Base-by-base conservation (phyloP, 1,140 invertebrate genomes). In the Stratiolaelaps scimitus region DNA sequence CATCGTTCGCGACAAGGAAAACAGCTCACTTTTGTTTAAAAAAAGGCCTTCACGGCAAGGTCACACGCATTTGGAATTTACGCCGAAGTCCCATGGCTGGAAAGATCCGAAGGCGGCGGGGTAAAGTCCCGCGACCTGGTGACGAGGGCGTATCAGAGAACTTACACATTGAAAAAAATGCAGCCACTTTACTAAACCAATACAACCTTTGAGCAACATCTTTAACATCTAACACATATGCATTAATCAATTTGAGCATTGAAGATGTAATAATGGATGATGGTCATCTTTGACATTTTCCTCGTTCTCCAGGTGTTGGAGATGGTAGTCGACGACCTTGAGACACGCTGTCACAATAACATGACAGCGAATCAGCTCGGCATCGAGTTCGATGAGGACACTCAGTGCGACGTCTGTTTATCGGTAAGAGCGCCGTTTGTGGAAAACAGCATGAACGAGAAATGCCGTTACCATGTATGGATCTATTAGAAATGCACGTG, bases 351-450 rank as follows among this genome's bases (percentile, higher is more conserved):
- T 60, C 67, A 65, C 46, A 46, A n/a, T 13, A 71, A 69, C 65
- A 69, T 71, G 29, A 71, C 71, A 20, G 66, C 56, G 2, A 70
- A 68, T 19, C 65, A 90, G 53, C 81, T 95, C 40, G 92, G 91
- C 43, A 92, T 96, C 69, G 92, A 97, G 75, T 96, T 89, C 77
- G 93, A 98, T 77, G 94, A 97, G 77, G 94, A 96, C 80, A 90
- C 95, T 65, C 92, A 96, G 69, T 98, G 94, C 78, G 92, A 97
- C 78, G 92, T 98, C 56, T 98, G 94, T 77, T 83, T 90, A 77
- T 95, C 90, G 72, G 85, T 87, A 78, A 82, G 81, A 80, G 44
- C 28, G 30, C 15, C 48, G 17, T 64, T 28, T 68, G 10, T 17
- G 7, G 4, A 34, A 64, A n/a, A n/a, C n/a, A n/a, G 34, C 10